Percentiles rank a stretch among this genome's conserved stretches.
These are phyloP conservation scores for Myotis brandtii DNA, from an alignment of 2,113 vertebrate species.

Conservation along the genomic window DNA sequence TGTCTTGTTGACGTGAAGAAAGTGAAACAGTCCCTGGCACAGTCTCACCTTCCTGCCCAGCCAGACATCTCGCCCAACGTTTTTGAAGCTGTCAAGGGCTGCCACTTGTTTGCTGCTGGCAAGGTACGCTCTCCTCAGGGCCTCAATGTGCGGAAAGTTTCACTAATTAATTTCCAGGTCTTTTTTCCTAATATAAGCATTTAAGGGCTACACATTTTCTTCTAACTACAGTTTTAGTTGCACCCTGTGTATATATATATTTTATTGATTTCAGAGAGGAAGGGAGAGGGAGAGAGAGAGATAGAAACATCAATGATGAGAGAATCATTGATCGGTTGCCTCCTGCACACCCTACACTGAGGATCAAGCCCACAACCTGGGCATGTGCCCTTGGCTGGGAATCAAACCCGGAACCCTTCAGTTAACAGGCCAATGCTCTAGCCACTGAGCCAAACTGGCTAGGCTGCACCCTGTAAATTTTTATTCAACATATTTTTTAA, in stretches of 20 bases:
- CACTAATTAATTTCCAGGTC: background rate
- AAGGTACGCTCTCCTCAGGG: conserved; percentile 86
- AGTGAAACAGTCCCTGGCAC: conserved; percentile 96
- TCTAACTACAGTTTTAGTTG: background rate
- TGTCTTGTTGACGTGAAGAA: conserved; percentile 97
- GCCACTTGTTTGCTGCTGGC: conserved; percentile 97
- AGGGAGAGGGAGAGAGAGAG: too few species aligned
- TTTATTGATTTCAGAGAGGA: too few species aligned
- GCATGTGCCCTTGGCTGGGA: too few species aligned
- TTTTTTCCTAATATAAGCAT: background rate
- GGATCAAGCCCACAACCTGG: too few species aligned
- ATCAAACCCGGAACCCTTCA: too few species aligned
- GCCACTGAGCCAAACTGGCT: too few species aligned
- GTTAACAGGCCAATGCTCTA: too few species aligned
- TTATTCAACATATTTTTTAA: background rate
- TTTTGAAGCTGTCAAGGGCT: conserved; percentile 98
- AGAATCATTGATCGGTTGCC: too few species aligned
- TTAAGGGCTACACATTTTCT: background rate
- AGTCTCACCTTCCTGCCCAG: conserved; percentile 97
- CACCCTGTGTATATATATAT: background rate
- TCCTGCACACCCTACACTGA: too few species aligned
- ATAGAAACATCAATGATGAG: too few species aligned
- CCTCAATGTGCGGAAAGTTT: background rate
- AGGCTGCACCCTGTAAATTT: background rate
- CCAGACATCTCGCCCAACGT: conserved; percentile 94